Evolutionary conservation across 2,797 vertebrate genomes (phyloP).

Genomic region (Betta splendens): DNA sequence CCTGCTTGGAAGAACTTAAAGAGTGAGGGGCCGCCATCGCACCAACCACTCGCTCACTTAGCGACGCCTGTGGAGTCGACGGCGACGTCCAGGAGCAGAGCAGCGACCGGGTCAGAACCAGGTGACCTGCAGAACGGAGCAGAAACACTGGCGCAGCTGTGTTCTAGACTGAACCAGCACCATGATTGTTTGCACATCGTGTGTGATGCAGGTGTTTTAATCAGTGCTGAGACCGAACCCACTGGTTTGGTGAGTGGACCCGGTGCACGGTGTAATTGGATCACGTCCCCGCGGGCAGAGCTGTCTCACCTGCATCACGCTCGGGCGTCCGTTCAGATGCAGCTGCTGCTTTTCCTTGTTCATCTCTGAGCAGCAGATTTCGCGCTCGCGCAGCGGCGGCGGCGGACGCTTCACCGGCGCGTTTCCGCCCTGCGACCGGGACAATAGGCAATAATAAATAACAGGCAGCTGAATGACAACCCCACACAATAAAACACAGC

Average conservation of each 20-base stretch:
- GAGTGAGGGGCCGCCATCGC: slow-evolving; percentile 73
- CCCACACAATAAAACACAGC: slow-evolving; percentile 48
- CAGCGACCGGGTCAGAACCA: slow-evolving; percentile 59
- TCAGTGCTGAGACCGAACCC: slow-evolving; percentile 26
- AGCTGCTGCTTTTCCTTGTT: not conserved
- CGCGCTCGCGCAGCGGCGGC: not conserved
- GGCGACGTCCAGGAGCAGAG: slow-evolving; percentile 60
- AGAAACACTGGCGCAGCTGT: not conserved
- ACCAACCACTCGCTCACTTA: slow-evolving; percentile 74
- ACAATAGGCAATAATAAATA: slow-evolving; percentile 72
- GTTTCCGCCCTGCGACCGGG: slow-evolving; percentile 60
- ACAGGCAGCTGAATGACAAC: slow-evolving; percentile 51
- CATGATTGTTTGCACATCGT: slow-evolving; percentile 42
- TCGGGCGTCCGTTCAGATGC: not conserved
- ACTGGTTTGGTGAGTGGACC: slow-evolving; percentile 32
- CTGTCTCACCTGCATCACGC: not conserved
- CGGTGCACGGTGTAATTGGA: not conserved
- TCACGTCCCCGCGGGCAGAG: not conserved
- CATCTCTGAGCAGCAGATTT: slow-evolving; percentile 5
- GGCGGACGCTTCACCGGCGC: slow-evolving; percentile 39
- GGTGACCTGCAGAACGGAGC: slow-evolving; percentile 38
- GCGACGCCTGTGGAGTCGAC: slow-evolving; percentile 28
- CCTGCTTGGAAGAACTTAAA: slow-evolving; percentile 87
- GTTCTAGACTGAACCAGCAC: slow-evolving; percentile 12
- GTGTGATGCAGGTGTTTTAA: slow-evolving; percentile 40